A percentile compares a stretch with the other conserved stretches of the same genome.
phyloP scores from a whole-genome alignment of 2,113 vertebrate genomes.

The Collichthys lucidus region DNA sequence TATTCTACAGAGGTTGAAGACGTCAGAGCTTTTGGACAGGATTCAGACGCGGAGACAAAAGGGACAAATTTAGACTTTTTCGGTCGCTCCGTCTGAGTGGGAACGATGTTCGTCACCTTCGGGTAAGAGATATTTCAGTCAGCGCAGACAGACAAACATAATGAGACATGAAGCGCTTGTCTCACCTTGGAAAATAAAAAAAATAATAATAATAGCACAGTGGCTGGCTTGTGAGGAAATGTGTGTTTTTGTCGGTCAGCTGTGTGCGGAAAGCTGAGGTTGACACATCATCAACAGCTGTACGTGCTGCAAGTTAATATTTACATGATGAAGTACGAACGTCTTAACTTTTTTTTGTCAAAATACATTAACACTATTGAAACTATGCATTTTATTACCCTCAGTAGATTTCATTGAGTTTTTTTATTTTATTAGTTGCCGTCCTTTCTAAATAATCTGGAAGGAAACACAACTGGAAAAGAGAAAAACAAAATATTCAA shows the following conservation, averaged over 20 bases:
- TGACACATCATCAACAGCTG: conserved; percentile 50
- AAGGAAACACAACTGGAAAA: background rate
- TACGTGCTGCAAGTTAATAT: background rate
- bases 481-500: background rate
- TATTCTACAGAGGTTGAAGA: conserved; percentile 65
- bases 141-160: conserved; percentile 22
- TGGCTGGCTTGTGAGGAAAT: conserved; percentile 8
- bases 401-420: background rate
- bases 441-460: background rate
- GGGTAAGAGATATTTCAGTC: conserved; percentile 51
- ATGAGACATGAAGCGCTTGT: background rate
- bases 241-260: background rate
- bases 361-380: conserved; percentile 21
- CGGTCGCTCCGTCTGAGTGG: conserved; percentile 31
- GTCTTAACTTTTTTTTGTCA: conserved; percentile 4
- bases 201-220: background rate
- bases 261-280: conserved; percentile 22
- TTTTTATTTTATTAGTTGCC: too few species aligned
- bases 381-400: background rate
- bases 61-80: conserved; percentile 72
- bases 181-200: background rate
- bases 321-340: conserved; percentile 34
- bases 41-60: conserved; percentile 70
- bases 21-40: conserved; percentile 71
- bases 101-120: conserved; percentile 60